Conservation (phyloP, 1,140 invertebrate genomes). For the Lepidurus apus region DNA sequence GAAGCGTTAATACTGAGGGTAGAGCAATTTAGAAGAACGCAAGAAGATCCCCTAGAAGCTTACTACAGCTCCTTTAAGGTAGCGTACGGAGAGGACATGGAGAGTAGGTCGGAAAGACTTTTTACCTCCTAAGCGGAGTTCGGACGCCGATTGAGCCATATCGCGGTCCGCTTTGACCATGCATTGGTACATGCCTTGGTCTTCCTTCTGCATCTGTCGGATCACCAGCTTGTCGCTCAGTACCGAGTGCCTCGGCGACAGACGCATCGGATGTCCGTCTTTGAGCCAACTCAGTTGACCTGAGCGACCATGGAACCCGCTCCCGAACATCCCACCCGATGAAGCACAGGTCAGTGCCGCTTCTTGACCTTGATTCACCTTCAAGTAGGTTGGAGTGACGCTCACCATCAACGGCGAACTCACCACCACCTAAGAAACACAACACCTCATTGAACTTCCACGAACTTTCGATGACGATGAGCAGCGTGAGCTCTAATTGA, state of each 20-base stretch:
- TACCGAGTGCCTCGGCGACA: slow-evolving; percentile 43
- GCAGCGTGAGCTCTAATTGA: too few species aligned
- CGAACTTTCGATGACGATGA: neutral
- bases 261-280: slow-evolving; percentile 58
- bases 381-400: slow-evolving; percentile 2
- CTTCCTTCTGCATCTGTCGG: slow-evolving; percentile 43
- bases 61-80: neutral
- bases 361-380: slow-evolving; percentile 15
- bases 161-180: slow-evolving; percentile 64
- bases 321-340: neutral
- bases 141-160: slow-evolving; percentile 71
- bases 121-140: slow-evolving; percentile 71
- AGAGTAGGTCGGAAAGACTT: neutral
- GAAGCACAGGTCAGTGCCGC: neutral
- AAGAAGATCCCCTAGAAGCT: neutral
- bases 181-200: slow-evolving; percentile 73
- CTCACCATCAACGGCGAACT: slow-evolving; percentile 1
- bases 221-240: slow-evolving; percentile 44
- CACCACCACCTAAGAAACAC: neutral
- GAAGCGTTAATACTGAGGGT: too few species aligned
- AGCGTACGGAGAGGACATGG: neutral
- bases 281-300: slow-evolving; percentile 46
- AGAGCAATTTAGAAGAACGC: too few species aligned
- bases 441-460: neutral
- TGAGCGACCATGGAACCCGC: neutral